Evolutionary conservation across 2,113 vertebrate genomes (phyloP).

Genomic region (Petroica traversi): DNA sequence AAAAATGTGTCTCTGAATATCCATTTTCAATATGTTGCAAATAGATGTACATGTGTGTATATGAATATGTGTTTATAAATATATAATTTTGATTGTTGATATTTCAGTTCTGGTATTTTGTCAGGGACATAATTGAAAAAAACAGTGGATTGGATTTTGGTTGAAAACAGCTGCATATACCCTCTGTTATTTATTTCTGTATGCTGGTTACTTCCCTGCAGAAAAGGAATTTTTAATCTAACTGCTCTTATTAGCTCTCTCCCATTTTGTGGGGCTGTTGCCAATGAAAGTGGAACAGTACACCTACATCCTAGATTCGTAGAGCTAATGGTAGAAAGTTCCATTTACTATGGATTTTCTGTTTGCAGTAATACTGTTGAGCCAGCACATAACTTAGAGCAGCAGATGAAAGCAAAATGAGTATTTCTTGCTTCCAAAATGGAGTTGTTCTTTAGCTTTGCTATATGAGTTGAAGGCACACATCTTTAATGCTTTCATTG

Average conservation of each 20-base stretch:
- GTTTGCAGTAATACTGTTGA: background rate
- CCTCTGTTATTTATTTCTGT: background rate
- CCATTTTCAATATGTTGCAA: background rate
- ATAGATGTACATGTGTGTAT: background rate
- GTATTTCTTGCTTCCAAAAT: background rate
- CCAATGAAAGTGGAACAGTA: background rate
- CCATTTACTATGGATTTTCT: conserved; percentile 5
- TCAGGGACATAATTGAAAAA: background rate
- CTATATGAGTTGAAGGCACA: background rate
- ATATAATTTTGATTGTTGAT: background rate
- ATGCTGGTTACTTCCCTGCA: background rate
- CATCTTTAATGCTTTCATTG: background rate
- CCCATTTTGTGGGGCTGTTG: background rate
- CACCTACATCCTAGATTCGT: background rate
- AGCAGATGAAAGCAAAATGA: background rate
- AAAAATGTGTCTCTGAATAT: background rate
- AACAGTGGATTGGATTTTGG: background rate
- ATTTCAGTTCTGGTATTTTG: background rate
- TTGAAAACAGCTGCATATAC: background rate
- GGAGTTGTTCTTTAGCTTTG: background rate
- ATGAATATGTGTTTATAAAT: background rate
- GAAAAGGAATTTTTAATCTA: background rate
- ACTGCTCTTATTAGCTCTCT: background rate
- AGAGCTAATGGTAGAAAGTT: background rate
- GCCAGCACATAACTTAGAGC: background rate